These are phyloP conservation scores for Rafetus swinhoei DNA, from an alignment of 2,113 vertebrate genomes.

Conservation along the genomic window DNA sequence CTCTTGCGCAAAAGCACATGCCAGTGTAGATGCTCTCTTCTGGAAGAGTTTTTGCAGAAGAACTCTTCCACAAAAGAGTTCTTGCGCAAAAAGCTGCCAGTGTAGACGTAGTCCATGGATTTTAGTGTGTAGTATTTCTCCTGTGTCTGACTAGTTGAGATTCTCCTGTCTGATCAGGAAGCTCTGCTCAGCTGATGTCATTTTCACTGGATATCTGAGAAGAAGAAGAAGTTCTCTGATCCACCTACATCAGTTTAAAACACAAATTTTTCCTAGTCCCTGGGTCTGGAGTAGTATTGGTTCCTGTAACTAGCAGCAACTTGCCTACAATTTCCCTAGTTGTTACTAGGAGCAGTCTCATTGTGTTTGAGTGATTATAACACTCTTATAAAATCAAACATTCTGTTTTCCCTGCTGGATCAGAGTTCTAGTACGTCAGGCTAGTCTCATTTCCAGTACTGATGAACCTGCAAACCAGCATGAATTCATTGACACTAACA, in stretches of 20 bases:
- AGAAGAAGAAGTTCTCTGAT: neutral
- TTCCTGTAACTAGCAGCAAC: slow-evolving; percentile 24
- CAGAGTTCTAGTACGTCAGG: accelerated
- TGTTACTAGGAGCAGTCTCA: neutral
- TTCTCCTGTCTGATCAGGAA: neutral
- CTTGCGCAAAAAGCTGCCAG: too few relatives aligned
- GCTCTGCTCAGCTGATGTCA: neutral
- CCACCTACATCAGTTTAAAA: neutral
- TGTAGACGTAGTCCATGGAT: neutral
- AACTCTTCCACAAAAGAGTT: too few relatives aligned
- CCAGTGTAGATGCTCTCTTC: too few relatives aligned
- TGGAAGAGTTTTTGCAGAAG: too few relatives aligned
- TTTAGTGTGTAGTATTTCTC: neutral
- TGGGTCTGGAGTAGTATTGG: neutral
- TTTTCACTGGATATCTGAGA: neutral
- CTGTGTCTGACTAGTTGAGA: neutral
- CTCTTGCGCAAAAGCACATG: too few relatives aligned
- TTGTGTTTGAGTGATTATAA: slow-evolving; percentile 26
- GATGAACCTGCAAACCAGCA: neutral
- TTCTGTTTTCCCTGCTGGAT: neutral
- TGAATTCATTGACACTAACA: neutral
- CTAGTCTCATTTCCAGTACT: neutral
- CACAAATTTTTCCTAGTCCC: slow-evolving; percentile 1
- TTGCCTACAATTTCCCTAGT: neutral
- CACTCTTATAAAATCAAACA: neutral